Evolutionary conservation across 2,888 invertebrate genomes (phyloP), one percentile per base, ranked within the genome.

Genomic region (Apodemia mormo): DNA sequence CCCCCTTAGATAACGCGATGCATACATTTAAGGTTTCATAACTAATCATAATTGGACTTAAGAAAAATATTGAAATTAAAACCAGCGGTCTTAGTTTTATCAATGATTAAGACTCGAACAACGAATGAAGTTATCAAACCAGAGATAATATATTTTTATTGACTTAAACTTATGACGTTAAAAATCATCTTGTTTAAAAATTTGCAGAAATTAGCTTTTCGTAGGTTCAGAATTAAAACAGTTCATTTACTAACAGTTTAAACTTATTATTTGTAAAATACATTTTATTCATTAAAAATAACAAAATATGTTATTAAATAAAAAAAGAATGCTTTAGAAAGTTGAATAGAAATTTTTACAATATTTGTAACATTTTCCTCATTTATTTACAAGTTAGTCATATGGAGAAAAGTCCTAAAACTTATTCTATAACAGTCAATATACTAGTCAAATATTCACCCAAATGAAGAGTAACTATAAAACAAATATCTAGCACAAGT

Each of bases 401-500:
- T 43, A 43, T 65, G 65, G 40, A 65, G 43, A 65, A 29, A 43
- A 43, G 45, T 61, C 33, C 61, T 61, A 61, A 61, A 58, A 58
- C 29, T 43, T 69, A 61, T 66, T n/a, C 6, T 66, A 70, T 71
- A 71, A 73, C 68, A 71, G 70, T 74, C 69, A 73, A 72, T 75
- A 79, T 75, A 77, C 78, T 78, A 76, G 78, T 83, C 83, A 84
- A 82, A 85, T 83, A 82, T 83, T 81, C 79, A 83, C 85, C 85
- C 85, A 80, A 78, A 79, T 78, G 79, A 81, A 83, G 80, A 84
- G 82, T 78, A 80, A 80, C 78, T 80, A 78, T 81, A 79, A 82
- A 83, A 84, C 80, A 82, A 83, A 85, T 83, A 82, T 84, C 85
- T 89, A 91, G 87, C 85, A 85, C 87, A 85, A 86, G 81, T 82